Conservation (phyloP, 2,797 vertebrate genomes). For the Eulemur mongoz region DNA sequence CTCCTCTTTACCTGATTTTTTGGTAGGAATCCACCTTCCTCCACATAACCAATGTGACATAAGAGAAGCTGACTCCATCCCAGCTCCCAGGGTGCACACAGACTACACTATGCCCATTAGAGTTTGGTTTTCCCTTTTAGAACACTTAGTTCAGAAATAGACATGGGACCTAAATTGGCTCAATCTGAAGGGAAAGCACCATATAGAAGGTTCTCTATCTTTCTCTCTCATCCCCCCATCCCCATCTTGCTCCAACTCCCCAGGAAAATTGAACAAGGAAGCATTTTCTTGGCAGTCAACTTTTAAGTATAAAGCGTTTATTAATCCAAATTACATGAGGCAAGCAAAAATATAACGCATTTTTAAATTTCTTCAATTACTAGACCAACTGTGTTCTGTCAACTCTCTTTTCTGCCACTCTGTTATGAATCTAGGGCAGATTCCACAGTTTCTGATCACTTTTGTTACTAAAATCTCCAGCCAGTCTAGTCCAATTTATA, state of each 20-base stretch:
- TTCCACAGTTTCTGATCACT: background rate
- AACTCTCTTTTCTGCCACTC: background rate
- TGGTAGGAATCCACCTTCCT: background rate
- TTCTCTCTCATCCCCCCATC: too few relatives aligned
- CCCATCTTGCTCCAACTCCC: too few relatives aligned
- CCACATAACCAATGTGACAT: background rate
- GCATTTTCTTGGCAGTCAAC: background rate
- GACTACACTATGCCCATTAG: background rate
- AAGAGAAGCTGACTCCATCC: background rate
- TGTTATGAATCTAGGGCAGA: background rate
- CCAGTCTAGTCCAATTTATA: background rate
- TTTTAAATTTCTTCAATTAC: background rate
- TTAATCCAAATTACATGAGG: background rate
- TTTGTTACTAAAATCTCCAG: background rate
- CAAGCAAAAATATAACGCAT: background rate
- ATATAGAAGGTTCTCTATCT: accelerated
- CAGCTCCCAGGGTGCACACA: background rate
- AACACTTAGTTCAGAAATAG: background rate
- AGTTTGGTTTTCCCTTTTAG: background rate
- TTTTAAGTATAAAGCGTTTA: background rate
- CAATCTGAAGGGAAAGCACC: background rate
- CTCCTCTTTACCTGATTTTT: background rate
- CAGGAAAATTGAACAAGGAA: background rate
- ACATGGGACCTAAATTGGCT: background rate
- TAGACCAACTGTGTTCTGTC: background rate